Percentiles rank a stretch among this genome's conserved stretches.
These are phyloP conservation scores for Amniataba percoides DNA, from an alignment of 2,797 vertebrate species.

Conservation along the genomic window DNA sequence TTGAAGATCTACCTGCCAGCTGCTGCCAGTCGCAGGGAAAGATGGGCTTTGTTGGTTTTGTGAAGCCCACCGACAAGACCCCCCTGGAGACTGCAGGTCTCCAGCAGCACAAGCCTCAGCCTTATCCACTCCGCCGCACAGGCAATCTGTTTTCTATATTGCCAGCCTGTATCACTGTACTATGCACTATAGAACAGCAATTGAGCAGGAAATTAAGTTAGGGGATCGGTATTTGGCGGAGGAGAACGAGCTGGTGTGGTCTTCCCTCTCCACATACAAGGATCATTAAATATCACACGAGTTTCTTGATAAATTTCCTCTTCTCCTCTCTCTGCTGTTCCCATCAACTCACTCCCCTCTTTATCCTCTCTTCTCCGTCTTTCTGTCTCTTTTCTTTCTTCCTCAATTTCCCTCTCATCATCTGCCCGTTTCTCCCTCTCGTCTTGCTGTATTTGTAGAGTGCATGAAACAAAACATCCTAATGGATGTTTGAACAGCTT, in stretches of 20 bases:
- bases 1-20: slow-evolving; percentile 88
- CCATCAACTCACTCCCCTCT: slow-evolving; percentile 71
- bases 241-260: slow-evolving; percentile 87
- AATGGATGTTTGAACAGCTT: slow-evolving; percentile 91
- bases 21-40: slow-evolving; percentile 89
- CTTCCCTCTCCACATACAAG: slow-evolving; percentile 88
- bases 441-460: slow-evolving; percentile 78
- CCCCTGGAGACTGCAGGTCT: slow-evolving; percentile 87
- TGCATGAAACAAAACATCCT: slow-evolving; percentile 88
- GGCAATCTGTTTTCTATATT: slow-evolving; percentile 93
- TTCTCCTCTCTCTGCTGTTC: slow-evolving; percentile 76
- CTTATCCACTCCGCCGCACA: slow-evolving; percentile 88
- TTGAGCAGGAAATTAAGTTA: slow-evolving; percentile 94
- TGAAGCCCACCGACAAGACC: slow-evolving; percentile 89
- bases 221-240: slow-evolving; percentile 90
- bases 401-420: slow-evolving; percentile 77
- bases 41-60: slow-evolving; percentile 91
- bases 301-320: slow-evolving; percentile 87
- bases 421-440: slow-evolving; percentile 64
- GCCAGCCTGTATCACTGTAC: slow-evolving; percentile 89
- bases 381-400: slow-evolving; percentile 68
- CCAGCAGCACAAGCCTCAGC: slow-evolving; percentile 85
- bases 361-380: slow-evolving; percentile 50
- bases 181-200: slow-evolving; percentile 93
- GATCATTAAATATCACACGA: slow-evolving; percentile 91